Conservation (phyloP, 2,113 vertebrate species). For the Falco punctatus region DNA sequence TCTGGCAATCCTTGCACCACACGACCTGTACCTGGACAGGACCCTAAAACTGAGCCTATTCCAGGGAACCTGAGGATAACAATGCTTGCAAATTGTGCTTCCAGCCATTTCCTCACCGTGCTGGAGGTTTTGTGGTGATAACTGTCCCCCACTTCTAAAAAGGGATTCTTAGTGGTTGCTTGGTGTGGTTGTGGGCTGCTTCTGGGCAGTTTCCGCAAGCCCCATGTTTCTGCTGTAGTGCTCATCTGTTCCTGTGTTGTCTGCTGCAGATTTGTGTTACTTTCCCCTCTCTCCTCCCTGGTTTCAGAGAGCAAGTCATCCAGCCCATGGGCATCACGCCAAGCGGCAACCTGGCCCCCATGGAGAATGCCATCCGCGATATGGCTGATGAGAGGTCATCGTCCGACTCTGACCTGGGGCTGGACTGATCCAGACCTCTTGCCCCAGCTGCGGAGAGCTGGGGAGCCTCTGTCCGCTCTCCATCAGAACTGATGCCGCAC, state of each 20-base stretch:
- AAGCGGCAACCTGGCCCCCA: conserved; percentile 84
- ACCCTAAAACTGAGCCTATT: not conserved
- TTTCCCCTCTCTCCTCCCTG: not conserved
- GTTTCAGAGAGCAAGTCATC: conserved; percentile 83
- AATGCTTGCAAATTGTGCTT: not conserved
- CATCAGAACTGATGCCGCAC: conserved; percentile 48
- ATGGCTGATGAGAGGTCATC: conserved; percentile 74
- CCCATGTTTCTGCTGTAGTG: accelerated
- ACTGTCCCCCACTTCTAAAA: accelerated
- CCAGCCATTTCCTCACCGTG: accelerated
- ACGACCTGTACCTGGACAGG: too few species aligned
- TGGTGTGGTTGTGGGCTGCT: not conserved
- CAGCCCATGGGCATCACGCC: conserved; percentile 89
- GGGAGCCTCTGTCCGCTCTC: not conserved
- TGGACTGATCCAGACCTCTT: conserved; percentile 69
- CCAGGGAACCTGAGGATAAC: not conserved
- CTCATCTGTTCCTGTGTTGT: accelerated
- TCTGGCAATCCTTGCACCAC: not conserved
- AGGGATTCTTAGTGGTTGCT: too few species aligned
- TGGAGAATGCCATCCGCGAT: conserved; percentile 78
- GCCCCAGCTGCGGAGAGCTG: not conserved
- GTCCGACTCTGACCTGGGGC: conserved; percentile 77
- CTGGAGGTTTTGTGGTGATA: not conserved
- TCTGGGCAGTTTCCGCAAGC: not conserved
- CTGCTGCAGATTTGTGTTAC: not conserved